A percentile compares a stretch with the other conserved stretches of the same genome.
Evolutionary conservation across 2,113 vertebrate species (phyloP).

Genomic region (Albula glossodonta): DNA sequence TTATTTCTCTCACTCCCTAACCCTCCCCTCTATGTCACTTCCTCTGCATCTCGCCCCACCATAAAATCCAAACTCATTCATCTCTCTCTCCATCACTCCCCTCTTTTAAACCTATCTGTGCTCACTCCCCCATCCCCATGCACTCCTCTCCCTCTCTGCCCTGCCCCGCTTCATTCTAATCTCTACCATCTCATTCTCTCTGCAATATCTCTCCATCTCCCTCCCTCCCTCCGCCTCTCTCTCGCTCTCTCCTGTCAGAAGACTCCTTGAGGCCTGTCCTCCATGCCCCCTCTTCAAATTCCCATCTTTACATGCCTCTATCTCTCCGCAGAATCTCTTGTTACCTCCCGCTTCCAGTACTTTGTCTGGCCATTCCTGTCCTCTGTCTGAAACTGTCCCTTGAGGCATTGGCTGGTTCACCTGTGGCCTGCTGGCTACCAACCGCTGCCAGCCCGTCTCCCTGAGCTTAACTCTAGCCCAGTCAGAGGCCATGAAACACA

Average conservation of each 20-base stretch:
- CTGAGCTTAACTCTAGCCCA: too few species aligned
- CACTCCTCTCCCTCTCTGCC: not conserved
- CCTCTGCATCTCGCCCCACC: not conserved
- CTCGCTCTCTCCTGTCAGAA: not conserved
- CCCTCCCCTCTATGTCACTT: not conserved
- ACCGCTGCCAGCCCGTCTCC: not conserved
- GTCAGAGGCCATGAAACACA: too few species aligned
- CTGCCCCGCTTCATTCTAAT: not conserved
- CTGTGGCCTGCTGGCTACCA: too few species aligned
- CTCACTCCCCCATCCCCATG: not conserved
- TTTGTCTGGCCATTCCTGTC: not conserved
- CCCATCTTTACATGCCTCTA: not conserved
- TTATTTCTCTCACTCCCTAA: not conserved
- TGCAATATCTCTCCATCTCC: not conserved
- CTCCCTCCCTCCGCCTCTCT: not conserved
- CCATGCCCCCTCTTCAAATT: too few species aligned
- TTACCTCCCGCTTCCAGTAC: not conserved
- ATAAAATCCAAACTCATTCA: not conserved
- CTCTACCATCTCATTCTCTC: not conserved
- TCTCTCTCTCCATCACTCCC: not conserved
- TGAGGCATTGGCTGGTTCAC: not conserved
- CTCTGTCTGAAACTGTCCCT: not conserved
- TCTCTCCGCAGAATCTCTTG: not conserved
- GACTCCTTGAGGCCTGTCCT: too few species aligned
- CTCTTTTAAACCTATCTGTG: not conserved